Conservation (phyloP, 2,888 invertebrate genomes). For the Onchidella celtica region DNA sequence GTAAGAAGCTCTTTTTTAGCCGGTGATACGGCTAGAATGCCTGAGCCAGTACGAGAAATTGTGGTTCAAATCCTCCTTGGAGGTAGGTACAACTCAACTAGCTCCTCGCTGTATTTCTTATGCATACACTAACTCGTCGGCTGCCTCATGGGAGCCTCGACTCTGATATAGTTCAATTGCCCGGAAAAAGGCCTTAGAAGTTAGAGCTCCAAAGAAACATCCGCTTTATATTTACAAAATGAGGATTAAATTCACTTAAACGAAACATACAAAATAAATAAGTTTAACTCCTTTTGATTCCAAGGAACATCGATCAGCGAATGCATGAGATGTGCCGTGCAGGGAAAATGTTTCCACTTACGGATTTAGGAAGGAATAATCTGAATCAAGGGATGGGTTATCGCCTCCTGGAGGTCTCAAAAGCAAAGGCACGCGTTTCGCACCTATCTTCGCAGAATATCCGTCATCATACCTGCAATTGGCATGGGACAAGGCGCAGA, state of each 20-base stretch:
- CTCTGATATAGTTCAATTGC: no score
- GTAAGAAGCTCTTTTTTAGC: no score
- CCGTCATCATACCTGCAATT: neutral
- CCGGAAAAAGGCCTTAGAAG: no score
- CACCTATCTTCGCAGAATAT: neutral
- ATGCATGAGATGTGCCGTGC: neutral
- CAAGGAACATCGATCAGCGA: neutral
- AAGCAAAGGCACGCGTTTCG: neutral
- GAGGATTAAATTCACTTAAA: neutral
- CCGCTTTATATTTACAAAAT: neutral
- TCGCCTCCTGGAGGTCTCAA: neutral
- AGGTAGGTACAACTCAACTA: no score
- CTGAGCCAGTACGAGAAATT: no score
- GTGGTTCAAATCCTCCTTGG: no score
- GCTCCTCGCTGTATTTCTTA: no score
- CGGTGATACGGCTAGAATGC: no score
- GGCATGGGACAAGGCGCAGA: neutral
- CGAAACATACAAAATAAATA: neutral
- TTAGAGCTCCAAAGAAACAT: no score
- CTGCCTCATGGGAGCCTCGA: no score
- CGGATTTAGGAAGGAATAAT: neutral
- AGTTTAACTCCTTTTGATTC: neutral
- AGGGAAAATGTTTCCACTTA: neutral
- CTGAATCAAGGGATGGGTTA: no score
- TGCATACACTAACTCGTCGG: no score